These are phyloP conservation scores for Choristoneura rosaceana DNA, from an alignment of 2,888 invertebrate genomes.

Conservation along the genomic window DNA sequence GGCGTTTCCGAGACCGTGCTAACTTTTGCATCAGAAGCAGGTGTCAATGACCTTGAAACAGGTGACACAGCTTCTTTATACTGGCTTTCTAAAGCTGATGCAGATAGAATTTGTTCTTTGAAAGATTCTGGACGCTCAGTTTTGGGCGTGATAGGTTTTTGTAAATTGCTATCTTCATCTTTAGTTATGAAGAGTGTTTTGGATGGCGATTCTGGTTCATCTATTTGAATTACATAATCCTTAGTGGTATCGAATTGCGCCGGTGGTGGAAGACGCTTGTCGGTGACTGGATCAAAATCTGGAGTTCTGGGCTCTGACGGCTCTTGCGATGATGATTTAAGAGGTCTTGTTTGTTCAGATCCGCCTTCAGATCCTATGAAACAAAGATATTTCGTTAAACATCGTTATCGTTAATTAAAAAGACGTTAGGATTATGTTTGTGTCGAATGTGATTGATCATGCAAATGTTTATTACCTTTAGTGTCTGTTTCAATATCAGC, in stretches of 20 bases:
- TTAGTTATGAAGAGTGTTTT: conserved; percentile 68
- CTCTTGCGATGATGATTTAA: conserved; percentile 67
- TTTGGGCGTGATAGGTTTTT: conserved; percentile 73
- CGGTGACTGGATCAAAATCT: conserved; percentile 57
- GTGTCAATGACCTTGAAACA: conserved; percentile 33
- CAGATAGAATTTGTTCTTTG: conserved; percentile 73
- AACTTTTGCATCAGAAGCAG: conserved; percentile 42
- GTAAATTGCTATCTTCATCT: conserved; percentile 67
- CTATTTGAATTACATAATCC: conserved; percentile 71
- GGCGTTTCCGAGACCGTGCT: conserved; percentile 52
- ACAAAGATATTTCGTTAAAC: not conserved
- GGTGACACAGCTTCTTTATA: conserved; percentile 53
- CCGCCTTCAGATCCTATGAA: conserved; percentile 63
- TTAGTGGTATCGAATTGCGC: conserved; percentile 58
- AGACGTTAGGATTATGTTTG: not conserved
- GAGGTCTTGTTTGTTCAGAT: conserved; percentile 65
- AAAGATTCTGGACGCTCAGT: conserved; percentile 53
- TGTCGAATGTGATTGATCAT: not conserved
- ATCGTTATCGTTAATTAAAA: not conserved
- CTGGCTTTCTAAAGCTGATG: conserved; percentile 66
- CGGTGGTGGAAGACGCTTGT: conserved; percentile 59
- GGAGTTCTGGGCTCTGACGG: conserved; percentile 67
- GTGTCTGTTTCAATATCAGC: conserved; percentile 71
- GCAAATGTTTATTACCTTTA: conserved; percentile 56
- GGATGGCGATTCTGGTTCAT: conserved; percentile 66